Evolutionary conservation across 1,140 invertebrate species (phyloP).

Genomic region (Uloborus diversus): DNA sequence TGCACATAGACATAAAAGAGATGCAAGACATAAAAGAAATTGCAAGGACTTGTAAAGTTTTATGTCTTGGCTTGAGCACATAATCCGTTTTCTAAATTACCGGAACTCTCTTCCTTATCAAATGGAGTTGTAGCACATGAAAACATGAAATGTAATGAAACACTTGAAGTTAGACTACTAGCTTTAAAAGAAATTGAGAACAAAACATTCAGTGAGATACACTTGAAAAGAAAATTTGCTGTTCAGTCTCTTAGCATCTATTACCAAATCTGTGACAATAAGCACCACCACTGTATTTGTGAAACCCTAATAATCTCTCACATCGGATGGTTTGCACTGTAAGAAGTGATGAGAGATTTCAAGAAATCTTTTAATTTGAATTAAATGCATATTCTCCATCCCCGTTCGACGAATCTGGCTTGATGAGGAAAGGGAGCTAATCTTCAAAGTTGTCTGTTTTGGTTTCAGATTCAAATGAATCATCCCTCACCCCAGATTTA

Average conservation of each 20-base stretch:
- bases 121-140: not conserved
- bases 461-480: too few relatives aligned
- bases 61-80: not conserved
- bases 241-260: not conserved
- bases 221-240: too few relatives aligned
- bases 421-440: not conserved
- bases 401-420: too few relatives aligned
- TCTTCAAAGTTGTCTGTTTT: not conserved
- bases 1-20: not conserved
- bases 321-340: not conserved
- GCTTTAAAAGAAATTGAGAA: too few relatives aligned
- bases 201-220: too few relatives aligned
- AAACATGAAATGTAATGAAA: not conserved
- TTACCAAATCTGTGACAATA: not conserved
- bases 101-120: conserved; percentile 4
- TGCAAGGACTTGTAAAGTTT: not conserved
- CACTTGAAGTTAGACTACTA: not conserved
- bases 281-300: not conserved
- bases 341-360: not conserved
- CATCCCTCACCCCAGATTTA: not conserved
- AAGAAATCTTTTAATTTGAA: not conserved
- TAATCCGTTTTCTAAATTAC: not conserved
- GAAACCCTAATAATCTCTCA: not conserved
- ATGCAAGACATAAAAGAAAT: not conserved
- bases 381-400: not conserved